phyloP scores from a whole-genome alignment of 2,888 invertebrate species.

The Lasioglossum calceatum region DNA sequence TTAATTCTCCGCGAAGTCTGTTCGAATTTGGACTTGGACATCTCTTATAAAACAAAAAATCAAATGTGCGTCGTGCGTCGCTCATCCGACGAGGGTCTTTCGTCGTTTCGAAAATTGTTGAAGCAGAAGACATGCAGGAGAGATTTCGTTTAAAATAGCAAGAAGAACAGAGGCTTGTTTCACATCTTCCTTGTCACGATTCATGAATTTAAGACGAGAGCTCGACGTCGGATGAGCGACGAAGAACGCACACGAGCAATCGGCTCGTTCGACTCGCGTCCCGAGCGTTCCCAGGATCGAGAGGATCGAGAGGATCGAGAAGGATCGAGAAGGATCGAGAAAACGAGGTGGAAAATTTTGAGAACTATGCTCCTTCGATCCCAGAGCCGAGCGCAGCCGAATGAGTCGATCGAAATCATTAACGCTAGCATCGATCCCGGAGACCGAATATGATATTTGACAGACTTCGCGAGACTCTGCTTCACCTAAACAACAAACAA shows the following conservation, averaged over 20 bases:
- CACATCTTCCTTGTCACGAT: not conserved
- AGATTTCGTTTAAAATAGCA: not conserved
- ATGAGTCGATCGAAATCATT: slow-evolving; percentile 58
- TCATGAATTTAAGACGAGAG: slow-evolving; percentile 43
- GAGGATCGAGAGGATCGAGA: not conserved
- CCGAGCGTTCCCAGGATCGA: slow-evolving; percentile 31
- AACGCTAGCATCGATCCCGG: slow-evolving; percentile 60
- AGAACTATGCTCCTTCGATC: slow-evolving; percentile 17
- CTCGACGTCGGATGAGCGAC: slow-evolving; percentile 54
- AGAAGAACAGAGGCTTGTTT: not conserved
- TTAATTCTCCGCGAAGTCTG: slow-evolving; percentile 60
- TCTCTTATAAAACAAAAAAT: slow-evolving; percentile 49
- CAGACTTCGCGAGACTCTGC: slow-evolving; percentile 45
- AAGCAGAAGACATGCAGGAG: not conserved
- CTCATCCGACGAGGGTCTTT: slow-evolving; percentile 41
- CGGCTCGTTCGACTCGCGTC: slow-evolving; percentile 46
- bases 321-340: not conserved
- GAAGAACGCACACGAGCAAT: slow-evolving; percentile 46
- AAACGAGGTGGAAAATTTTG: not conserved
- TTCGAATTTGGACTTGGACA: slow-evolving; percentile 67
- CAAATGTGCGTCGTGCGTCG: slow-evolving; percentile 57
- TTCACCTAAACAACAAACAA: not conserved
- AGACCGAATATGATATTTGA: slow-evolving; percentile 60
- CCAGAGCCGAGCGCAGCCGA: slow-evolving; percentile 40
- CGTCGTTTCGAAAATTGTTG: not conserved